These are phyloP conservation scores for Andrena praecox DNA, from an alignment of 2,888 invertebrate species.

Conservation along the genomic window DNA sequence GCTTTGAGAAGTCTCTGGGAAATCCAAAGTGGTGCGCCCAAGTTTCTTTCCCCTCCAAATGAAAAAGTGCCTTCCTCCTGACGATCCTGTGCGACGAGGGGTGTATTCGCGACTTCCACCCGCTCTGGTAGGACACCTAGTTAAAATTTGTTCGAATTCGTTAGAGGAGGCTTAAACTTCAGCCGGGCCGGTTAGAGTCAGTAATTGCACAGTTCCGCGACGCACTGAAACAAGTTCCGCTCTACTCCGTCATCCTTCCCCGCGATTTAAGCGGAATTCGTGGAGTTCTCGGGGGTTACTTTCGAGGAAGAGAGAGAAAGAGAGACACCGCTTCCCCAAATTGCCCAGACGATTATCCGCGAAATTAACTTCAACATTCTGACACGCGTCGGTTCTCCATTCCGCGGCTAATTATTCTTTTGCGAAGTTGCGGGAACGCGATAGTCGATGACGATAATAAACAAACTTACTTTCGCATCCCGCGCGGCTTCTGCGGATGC, in stretches of 20 bases:
- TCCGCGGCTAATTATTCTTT: slow-evolving; percentile 43
- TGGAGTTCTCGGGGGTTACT: slow-evolving; percentile 1
- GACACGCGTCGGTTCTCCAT: slow-evolving; percentile 9
- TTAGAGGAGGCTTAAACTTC: slow-evolving; percentile 75
- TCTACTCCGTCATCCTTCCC: slow-evolving; percentile 10
- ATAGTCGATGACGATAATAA: slow-evolving; percentile 19
- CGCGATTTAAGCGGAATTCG: slow-evolving; percentile 39
- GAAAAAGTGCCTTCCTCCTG: slow-evolving; percentile 22
- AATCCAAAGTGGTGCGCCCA: not conserved
- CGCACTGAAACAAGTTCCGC: slow-evolving; percentile 37
- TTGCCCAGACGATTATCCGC: slow-evolving; percentile 39
- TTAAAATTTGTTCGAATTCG: slow-evolving; percentile 78
- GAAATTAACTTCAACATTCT: slow-evolving; percentile 45
- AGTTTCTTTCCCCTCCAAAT: slow-evolving; percentile 9
- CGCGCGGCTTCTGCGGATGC: not conserved
- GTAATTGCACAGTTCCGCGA: slow-evolving; percentile 67
- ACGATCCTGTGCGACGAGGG: slow-evolving; percentile 11
- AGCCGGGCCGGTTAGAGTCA: slow-evolving; percentile 55
- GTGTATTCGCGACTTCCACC: not conserved
- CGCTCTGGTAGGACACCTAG: slow-evolving; percentile 61
- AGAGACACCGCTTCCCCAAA: slow-evolving; percentile 25
- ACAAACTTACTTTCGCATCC: slow-evolving; percentile 47
- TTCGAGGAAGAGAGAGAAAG: slow-evolving; percentile 1
- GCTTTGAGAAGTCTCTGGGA: no score
- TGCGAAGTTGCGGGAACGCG: slow-evolving; percentile 5